Base-by-base conservation (phyloP, 2,797 vertebrate genomes). In the Darevskia mixta region DNA sequence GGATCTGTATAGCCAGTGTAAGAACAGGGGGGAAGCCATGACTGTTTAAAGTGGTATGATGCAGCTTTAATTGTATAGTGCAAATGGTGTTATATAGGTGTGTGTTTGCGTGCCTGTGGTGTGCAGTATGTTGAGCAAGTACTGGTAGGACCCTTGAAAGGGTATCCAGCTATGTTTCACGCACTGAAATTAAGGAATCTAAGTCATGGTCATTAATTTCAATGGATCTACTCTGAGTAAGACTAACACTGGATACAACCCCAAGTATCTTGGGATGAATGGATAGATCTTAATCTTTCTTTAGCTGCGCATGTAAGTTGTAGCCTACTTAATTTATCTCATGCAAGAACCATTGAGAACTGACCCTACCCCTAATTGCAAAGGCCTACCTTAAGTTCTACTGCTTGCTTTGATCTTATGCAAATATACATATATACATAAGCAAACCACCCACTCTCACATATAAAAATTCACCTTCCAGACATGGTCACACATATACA, bases 401-500 rank as follows among this genome's bases (percentile, higher is more conserved):
- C 3, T 13, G 13, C 32, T 75, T 61, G 45, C 20, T 73, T 75
- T 38, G 71, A 61, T 73, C 58, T 75, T 35, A 75, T 55, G 27
- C 61, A 83, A 55, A 17, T 15, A 38, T 18, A 5, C 41, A 72
- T 20, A 15, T 20, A 66, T 43, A 43, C 45, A 58, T 83, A 86
- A 2, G 27, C 38, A 84, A 9, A 27, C 11, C 23, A 29, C 27
- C 69, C 72, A 73, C 13, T 18, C 66, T 25, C 13, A 18, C 41
- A 3, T 41, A 66, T 35, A 17, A 58, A 61, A 55, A 82, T 5
- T 41, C 75, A 71, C 73, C 73, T 77, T 45, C 86, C 18, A 71
- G 61, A n/a, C 45, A 78, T 17, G 32, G 15, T 38, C 92, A 89
- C 93, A 91, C 73, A 88, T 45, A 55, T 55, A 55, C 49, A 76